Conservation (phyloP, 2,113 vertebrate genomes). For the Anhinga rufa region DNA sequence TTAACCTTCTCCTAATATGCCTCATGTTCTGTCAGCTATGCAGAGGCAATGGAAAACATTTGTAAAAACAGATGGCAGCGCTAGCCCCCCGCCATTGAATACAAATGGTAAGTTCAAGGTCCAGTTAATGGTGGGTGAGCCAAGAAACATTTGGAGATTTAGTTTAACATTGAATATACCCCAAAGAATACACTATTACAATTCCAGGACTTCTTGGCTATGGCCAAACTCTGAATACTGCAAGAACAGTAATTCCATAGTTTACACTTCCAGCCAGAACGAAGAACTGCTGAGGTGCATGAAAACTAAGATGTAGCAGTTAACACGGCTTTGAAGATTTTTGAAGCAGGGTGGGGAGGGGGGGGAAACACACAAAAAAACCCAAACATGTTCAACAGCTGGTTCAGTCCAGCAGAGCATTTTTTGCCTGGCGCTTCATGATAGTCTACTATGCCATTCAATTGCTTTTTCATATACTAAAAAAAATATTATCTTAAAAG, state of each 20-base stretch:
- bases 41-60: slow-evolving; percentile 38
- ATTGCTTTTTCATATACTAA: not conserved
- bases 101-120: slow-evolving; percentile 10
- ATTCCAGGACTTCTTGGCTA: not conserved
- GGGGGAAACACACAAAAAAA: too few relatives aligned
- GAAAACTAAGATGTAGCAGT: slow-evolving; percentile 17
- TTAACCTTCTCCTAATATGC: not conserved
- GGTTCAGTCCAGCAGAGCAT: not conserved
- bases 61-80: slow-evolving; percentile 17
- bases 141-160: slow-evolving; percentile 8
- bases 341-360: too few relatives aligned
- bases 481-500: not conserved
- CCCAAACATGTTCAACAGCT: not conserved
- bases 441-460: not conserved
- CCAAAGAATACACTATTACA: slow-evolving; percentile 26
- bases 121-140: not conserved
- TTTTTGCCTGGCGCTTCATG: not conserved
- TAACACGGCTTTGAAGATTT: not conserved
- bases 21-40: not conserved
- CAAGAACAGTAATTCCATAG: not conserved
- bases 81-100: not conserved
- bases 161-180: not conserved
- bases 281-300: not conserved
- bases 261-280: not conserved
- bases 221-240: not conserved